A percentile compares a stretch with the other conserved stretches of the same genome.
phyloP scores from a whole-genome alignment of 2,797 vertebrate species.

The Tympanoctomys barrerae region DNA sequence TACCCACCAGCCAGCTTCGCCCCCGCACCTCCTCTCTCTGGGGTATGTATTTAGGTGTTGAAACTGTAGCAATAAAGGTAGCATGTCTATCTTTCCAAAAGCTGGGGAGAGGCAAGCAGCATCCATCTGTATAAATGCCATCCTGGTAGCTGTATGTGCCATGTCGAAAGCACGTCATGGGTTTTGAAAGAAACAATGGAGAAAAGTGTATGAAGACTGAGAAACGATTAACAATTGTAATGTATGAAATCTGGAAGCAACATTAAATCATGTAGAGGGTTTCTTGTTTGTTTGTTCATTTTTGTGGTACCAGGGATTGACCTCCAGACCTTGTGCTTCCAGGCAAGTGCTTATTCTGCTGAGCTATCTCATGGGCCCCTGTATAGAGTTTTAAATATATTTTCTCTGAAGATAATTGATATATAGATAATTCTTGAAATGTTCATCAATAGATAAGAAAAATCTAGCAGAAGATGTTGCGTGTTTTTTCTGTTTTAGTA shows the following conservation, averaged over 20 bases:
- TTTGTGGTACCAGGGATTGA: too few species aligned
- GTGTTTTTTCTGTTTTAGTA: not conserved
- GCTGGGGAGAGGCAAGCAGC: not conserved
- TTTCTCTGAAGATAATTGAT: slow-evolving; percentile 32
- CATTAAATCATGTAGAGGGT: not conserved
- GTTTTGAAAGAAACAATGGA: slow-evolving; percentile 31
- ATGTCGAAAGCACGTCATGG: not conserved
- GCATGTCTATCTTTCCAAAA: not conserved
- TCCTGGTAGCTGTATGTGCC: not conserved
- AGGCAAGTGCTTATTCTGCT: too few species aligned
- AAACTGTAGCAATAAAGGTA: too few species aligned
- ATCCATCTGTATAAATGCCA: too few species aligned
- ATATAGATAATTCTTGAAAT: slow-evolving; percentile 1
- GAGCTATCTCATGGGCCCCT: too few species aligned
- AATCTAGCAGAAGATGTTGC: not conserved
- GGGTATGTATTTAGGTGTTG: not conserved
- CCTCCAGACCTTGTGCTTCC: too few species aligned
- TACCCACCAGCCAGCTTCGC: not conserved
- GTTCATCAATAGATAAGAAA: not conserved
- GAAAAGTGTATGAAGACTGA: not conserved
- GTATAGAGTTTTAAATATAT: not conserved
- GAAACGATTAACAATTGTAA: not conserved
- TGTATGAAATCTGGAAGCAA: not conserved
- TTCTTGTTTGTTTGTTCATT: too few species aligned
- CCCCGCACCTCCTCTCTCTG: not conserved